Percentiles rank a stretch among this genome's conserved stretches.
phyloP scores from a whole-genome alignment of 2,797 vertebrate genomes.

The Pangasius mekongensis region DNA sequence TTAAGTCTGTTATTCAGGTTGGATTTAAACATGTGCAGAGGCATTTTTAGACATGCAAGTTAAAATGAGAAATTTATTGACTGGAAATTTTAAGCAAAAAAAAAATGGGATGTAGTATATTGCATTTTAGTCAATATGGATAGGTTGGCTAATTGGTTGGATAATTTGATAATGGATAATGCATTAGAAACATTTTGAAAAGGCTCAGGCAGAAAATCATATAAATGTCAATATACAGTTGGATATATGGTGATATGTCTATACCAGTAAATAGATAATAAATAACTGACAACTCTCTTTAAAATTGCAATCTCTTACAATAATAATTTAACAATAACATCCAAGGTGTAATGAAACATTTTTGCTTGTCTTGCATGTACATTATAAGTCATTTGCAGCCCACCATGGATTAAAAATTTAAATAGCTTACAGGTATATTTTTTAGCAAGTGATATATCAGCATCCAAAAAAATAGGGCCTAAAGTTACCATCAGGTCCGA shows the following conservation, averaged over 20 bases:
- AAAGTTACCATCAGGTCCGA: background rate
- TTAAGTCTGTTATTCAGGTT: conserved; percentile 17
- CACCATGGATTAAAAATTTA: background rate
- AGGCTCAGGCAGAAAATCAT: background rate
- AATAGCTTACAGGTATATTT: background rate
- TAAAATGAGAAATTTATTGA: background rate
- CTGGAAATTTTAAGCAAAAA: background rate
- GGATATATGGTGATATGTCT: background rate
- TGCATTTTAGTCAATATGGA: background rate
- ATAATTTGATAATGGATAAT: background rate
- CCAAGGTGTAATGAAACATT: background rate
- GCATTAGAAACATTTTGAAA: background rate
- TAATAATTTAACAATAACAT: background rate
- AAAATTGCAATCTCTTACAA: background rate
- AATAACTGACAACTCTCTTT: background rate
- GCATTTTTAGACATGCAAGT: conserved; percentile 8
- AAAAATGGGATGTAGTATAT: background rate
- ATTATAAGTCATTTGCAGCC: background rate
- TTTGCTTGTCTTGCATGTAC: background rate
- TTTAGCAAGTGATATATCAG: background rate
- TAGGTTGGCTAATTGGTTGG: background rate
- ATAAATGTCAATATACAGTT: background rate
- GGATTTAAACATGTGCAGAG: conserved; percentile 12
- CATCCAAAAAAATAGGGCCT: background rate
- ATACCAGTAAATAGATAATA: background rate